Percentiles rank a stretch among this genome's conserved stretches.
Evolutionary conservation across 35 echinoderm and acorn worm genomes (phyloP).

Genomic region (Chiridota heheva): DNA sequence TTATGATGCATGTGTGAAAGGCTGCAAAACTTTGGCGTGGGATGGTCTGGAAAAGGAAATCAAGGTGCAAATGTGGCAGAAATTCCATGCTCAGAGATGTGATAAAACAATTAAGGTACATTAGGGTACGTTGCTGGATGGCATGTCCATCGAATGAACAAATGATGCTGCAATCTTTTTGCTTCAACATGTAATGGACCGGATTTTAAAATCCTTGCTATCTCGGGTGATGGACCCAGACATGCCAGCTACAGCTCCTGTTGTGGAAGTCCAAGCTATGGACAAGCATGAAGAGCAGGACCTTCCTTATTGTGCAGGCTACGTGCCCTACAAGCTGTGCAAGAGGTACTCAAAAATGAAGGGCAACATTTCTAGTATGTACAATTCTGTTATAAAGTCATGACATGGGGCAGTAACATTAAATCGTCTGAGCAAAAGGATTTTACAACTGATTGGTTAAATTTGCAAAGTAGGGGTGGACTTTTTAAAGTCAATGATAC

Average conservation of each 20-base stretch:
- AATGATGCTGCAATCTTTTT: background rate
- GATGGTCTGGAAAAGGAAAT: background rate
- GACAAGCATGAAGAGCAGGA: constrained; percentile 3
- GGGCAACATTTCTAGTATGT: background rate
- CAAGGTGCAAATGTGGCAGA: constrained; percentile 22
- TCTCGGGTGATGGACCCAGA: constrained; percentile 1
- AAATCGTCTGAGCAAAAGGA: background rate
- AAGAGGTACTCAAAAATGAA: constrained; percentile 6
- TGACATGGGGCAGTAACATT: constrained; percentile 2
- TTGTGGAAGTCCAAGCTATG: background rate
- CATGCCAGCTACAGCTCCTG: background rate
- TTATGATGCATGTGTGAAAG: background rate
- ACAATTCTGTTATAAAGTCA: background rate
- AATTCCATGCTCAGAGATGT: background rate
- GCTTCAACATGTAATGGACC: background rate
- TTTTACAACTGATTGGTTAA: constrained; percentile 16
- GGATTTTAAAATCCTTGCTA: background rate
- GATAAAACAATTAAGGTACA: background rate
- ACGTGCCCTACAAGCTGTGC: constrained; percentile 5
- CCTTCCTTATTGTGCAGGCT: background rate
- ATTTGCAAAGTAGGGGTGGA: constrained; percentile 2
- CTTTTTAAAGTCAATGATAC: constrained; percentile 5
- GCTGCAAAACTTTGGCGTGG: background rate
- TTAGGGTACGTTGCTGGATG: background rate
- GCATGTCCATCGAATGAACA: background rate